Base-by-base conservation (phyloP, 2,888 invertebrate genomes). In the Himalopsyche anomala region DNA sequence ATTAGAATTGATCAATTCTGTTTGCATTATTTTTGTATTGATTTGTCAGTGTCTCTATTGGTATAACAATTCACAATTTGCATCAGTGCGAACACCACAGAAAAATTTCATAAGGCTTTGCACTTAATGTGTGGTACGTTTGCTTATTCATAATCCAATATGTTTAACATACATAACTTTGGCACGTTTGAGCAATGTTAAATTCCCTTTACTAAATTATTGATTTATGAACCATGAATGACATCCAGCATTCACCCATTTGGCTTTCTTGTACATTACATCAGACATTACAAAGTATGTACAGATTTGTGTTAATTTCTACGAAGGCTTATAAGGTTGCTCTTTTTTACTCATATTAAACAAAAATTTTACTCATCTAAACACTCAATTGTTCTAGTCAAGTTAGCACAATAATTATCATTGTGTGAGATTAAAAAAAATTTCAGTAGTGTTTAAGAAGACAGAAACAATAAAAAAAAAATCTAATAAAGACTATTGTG, bases 101-200 rank as follows among this genome's bases (percentile, higher is more conserved):
- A 83, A 80, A 36, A 80, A 55, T 81, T 87, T 84, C 80, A 84
- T 74, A 84, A 85, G 74, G 88, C 88, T 88, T 88, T 87, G 88
- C 88, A 88, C 88, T 88, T 79, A 87, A 87, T 82, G 88, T 87
- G 88, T 88, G 88, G 87, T 87, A 87, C 81, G 87, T 87, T 88
- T 87, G 88, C 87, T 88, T 88, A 74, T 74, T 85, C 56, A 88
- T 87, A 86, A 88, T 87, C 84, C 85, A 62, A 85, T 81, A 87
- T 84, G 82, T 86, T 87, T 83, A 87, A 87, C 84, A 84, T 79
- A 84, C 74, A 86, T 86, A 86, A 85, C 87, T 87, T 84, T 56
- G 69, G 88, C 88, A 88, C 88, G 88, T 86, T 85, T 85, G 81
- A 86, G 86, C 83, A 84, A 82, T 62, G 54, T 84, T 80, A 74